Evolutionary conservation across 2,797 vertebrate species (phyloP).

Genomic region (Argentina silus): DNA sequence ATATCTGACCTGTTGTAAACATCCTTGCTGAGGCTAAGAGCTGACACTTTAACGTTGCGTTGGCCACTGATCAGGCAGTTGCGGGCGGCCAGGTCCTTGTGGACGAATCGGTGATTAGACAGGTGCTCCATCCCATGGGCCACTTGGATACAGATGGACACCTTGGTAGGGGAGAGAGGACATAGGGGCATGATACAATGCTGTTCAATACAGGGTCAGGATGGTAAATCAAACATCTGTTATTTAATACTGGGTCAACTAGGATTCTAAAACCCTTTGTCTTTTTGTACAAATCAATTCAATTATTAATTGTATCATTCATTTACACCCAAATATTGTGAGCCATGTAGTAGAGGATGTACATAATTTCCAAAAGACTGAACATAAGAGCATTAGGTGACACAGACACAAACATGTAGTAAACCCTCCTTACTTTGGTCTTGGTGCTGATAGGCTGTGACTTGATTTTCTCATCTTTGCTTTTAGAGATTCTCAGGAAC

Average conservation of each 20-base stretch:
- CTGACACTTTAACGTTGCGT: constrained; percentile 90
- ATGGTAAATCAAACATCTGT: background rate
- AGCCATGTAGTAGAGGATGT: background rate
- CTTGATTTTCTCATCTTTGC: constrained; percentile 93
- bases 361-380: background rate
- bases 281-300: background rate
- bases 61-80: constrained; percentile 95
- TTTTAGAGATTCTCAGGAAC: constrained; percentile 95
- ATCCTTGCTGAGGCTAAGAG: constrained; percentile 94
- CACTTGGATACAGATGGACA: constrained; percentile 93
- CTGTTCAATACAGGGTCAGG: background rate
- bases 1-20: constrained; percentile 91
- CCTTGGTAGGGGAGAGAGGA: constrained; percentile 67
- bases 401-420: background rate
- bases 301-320: background rate
- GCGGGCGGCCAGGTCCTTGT: constrained; percentile 93
- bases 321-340: background rate
- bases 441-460: constrained; percentile 91
- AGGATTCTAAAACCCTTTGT: too few relatives aligned
- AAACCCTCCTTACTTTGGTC: constrained; percentile 87
- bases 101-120: constrained; percentile 92
- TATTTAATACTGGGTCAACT: too few relatives aligned
- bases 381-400: too few relatives aligned
- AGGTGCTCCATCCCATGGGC: constrained; percentile 96
- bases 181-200: background rate